Evolutionary conservation across 2,113 vertebrate species (phyloP).

Genomic region (Acrocephalus kingi): DNA sequence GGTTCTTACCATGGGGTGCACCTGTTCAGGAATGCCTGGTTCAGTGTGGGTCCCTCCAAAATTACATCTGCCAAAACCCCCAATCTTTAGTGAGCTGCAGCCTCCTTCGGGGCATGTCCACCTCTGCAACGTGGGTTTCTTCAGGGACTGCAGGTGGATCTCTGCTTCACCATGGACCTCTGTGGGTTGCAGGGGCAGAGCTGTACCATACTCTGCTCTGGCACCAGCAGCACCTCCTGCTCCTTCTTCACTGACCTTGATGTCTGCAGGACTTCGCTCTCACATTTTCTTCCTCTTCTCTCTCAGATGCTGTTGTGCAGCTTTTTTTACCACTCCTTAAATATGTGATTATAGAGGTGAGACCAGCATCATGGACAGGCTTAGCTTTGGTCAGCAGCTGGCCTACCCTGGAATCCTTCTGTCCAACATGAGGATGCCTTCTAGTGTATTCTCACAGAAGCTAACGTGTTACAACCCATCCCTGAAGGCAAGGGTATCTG

Average conservation of each 20-base stretch:
- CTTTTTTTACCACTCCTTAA: not conserved
- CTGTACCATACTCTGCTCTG: not conserved
- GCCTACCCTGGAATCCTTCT: not conserved
- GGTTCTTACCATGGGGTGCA: rapidly evolving
- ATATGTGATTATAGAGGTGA: not conserved
- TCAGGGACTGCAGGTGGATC: not conserved
- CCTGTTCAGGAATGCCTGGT: not conserved
- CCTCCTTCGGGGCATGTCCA: not conserved
- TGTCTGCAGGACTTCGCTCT: not conserved
- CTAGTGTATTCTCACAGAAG: not conserved
- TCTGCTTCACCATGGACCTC: not conserved
- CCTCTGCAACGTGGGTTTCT: not conserved
- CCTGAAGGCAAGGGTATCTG: not conserved
- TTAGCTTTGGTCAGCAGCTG: not conserved
- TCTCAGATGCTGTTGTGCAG: not conserved
- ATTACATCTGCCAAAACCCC: not conserved
- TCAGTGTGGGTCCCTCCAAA: rapidly evolving
- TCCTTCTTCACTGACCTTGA: not conserved
- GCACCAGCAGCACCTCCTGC: not conserved
- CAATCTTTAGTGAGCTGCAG: rapidly evolving
- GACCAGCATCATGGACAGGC: rapidly evolving
- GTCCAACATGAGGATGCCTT: not conserved
- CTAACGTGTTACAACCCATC: not conserved
- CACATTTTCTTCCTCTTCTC: not conserved
- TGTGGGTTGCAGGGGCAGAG: not conserved